These are phyloP conservation scores for Smittia aterrima DNA, from an alignment of 2,888 invertebrate genomes.

Conservation along the genomic window DNA sequence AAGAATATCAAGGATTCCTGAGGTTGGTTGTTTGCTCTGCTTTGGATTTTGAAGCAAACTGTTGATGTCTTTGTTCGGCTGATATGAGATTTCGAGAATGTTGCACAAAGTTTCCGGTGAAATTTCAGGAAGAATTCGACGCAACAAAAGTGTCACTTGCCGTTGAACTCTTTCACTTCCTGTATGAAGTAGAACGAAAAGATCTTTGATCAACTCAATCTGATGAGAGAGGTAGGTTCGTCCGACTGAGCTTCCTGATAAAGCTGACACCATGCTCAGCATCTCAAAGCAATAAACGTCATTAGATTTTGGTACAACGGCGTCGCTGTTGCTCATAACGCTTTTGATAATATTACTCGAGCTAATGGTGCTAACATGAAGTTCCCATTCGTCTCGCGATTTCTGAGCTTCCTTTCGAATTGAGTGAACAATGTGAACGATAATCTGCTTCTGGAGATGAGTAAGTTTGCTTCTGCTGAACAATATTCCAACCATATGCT, in stretches of 20 bases:
- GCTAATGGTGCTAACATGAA: slow-evolving; percentile 54
- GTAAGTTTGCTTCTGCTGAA: slow-evolving; percentile 92
- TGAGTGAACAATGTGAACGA: slow-evolving; percentile 85
- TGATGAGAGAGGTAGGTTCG: slow-evolving; percentile 88
- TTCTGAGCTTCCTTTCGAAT: slow-evolving; percentile 84
- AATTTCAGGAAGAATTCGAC: slow-evolving; percentile 87
- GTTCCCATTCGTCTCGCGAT: slow-evolving; percentile 90
- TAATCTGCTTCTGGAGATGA: slow-evolving; percentile 81
- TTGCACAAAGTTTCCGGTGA: slow-evolving; percentile 78
- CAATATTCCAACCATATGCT: slow-evolving; percentile 94
- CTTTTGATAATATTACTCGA: slow-evolving; percentile 45
- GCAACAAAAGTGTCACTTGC: slow-evolving; percentile 82
- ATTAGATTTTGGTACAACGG: slow-evolving; percentile 50
- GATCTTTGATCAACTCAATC: slow-evolving; percentile 76
- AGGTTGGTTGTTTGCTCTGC: slow-evolving; percentile 57
- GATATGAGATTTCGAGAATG: slow-evolving; percentile 67
- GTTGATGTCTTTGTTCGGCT: slow-evolving; percentile 75
- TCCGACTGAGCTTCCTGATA: slow-evolving; percentile 90
- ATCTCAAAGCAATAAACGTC: slow-evolving; percentile 99
- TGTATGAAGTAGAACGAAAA: slow-evolving; percentile 84
- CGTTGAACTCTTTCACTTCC: slow-evolving; percentile 93
- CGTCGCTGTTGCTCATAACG: slow-evolving; percentile 45
- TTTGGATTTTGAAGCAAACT: slow-evolving; percentile 60
- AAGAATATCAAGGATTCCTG: slow-evolving; percentile 85
- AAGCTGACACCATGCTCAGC: slow-evolving; percentile 87